phyloP scores from a whole-genome alignment of 2,797 vertebrate species.

The Neosalanx taihuensis region DNA sequence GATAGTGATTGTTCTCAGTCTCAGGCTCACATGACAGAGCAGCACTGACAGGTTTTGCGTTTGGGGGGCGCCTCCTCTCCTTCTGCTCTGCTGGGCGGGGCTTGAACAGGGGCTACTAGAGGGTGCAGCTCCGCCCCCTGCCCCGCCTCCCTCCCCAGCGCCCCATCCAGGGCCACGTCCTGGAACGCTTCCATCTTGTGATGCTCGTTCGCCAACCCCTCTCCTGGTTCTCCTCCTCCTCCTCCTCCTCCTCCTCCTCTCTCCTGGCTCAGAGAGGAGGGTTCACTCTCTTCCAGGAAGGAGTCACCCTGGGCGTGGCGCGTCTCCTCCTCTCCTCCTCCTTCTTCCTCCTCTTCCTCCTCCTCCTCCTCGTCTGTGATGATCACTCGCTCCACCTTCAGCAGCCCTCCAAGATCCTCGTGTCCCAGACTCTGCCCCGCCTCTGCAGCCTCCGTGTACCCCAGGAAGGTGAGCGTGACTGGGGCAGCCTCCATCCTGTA shows the following conservation, averaged over 20 bases:
- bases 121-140: slow-evolving; percentile 19
- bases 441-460: slow-evolving; percentile 54
- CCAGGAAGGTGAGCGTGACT: slow-evolving; percentile 68
- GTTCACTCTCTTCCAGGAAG: neutral
- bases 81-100: slow-evolving; percentile 20
- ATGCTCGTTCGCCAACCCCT: slow-evolving; percentile 12
- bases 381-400: slow-evolving; percentile 67
- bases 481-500: slow-evolving; percentile 49
- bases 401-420: slow-evolving; percentile 39
- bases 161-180: slow-evolving; percentile 48
- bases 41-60: slow-evolving; percentile 67
- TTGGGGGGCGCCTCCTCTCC: slow-evolving; percentile 37
- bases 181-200: slow-evolving; percentile 30
- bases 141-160: slow-evolving; percentile 30
- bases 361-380: slow-evolving; percentile 68
- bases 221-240: slow-evolving; percentile 9
- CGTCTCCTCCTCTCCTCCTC: neutral
- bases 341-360: slow-evolving; percentile 25
- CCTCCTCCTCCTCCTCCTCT: neutral
- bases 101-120: slow-evolving; percentile 14
- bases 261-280: neutral
- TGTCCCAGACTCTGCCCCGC: slow-evolving; percentile 16
- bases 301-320: neutral
- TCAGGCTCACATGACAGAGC: slow-evolving; percentile 66
- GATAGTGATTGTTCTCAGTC: neutral